Percentiles rank a stretch among this genome's conserved stretches.
These are phyloP conservation scores for Nyctibius grandis DNA, from an alignment of 2,797 vertebrate species.

Conservation along the genomic window DNA sequence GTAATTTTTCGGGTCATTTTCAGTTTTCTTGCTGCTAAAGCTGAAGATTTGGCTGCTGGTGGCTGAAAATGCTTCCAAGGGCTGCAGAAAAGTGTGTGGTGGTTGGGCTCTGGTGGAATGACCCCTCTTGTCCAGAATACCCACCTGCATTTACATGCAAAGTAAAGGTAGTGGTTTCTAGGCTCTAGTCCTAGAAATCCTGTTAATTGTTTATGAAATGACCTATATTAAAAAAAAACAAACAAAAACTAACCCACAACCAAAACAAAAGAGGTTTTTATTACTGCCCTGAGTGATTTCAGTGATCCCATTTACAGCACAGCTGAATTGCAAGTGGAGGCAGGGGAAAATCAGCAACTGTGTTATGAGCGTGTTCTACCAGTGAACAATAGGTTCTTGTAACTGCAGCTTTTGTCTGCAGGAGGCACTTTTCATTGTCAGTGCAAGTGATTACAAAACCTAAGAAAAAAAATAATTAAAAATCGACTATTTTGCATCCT, in stretches of 20 bases:
- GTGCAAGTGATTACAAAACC: background rate
- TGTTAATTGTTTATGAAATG: background rate
- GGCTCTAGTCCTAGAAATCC: background rate
- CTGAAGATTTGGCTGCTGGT: background rate
- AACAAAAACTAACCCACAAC: background rate
- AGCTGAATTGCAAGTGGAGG: background rate
- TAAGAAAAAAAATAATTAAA: background rate
- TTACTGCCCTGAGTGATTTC: background rate
- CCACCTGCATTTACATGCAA: background rate
- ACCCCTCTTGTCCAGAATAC: background rate
- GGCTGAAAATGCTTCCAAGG: background rate
- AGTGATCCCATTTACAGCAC: background rate
- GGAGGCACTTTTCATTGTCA: background rate
- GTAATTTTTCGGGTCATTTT: slow-evolving; percentile 21
- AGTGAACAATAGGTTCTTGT: fast-evolving
- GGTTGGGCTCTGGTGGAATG: background rate
- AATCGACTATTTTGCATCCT: background rate
- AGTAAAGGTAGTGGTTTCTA: fast-evolving
- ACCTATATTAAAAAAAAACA: background rate
- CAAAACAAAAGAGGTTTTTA: background rate
- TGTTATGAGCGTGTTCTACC: background rate
- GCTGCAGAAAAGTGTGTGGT: background rate
- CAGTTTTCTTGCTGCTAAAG: too few relatives aligned
- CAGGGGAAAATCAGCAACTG: background rate
- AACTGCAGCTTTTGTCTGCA: background rate